Base-by-base conservation (phyloP, 2,113 vertebrate species). In the Tor tambroides region DNA sequence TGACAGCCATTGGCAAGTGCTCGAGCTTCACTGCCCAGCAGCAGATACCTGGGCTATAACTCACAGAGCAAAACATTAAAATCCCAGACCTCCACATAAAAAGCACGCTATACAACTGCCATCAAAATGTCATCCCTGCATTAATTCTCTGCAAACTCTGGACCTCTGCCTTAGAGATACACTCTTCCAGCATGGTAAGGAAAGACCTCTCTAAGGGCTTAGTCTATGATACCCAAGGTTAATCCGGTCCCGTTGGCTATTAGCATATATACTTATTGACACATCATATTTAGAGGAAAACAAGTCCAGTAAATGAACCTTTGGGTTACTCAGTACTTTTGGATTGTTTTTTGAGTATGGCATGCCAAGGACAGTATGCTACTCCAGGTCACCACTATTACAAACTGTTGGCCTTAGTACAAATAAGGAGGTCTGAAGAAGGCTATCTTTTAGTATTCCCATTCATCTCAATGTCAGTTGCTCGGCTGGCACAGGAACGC, bases 101-200 rank as follows among this genome's bases (percentile, higher is more conserved):
- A 93, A 83, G 85, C 86, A 75, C 84, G 79, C 75, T 91, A 80
- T 67, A 88, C 88, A 90, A 91, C 91, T 87, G 89, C 93, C 92
- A 92, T 91, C 67, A 76, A 93, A 94, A 93, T 94, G 92, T 93
- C 93, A 95, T 93, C 92, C 88, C 91, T 46, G 74, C 91, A 92
- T 92, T 92, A 92, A 93, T 93, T 90, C 85, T 92, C 84, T 87
- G 82, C 59, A 88, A 83, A 88, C 71, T 79, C 72, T 89, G 30
- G 41, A 87, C 67, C 87, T 38, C 59, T 19, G 83, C 86, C 89
- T 84, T 84, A 87, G 74, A 46, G 71, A 88, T 83, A 83, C 51
- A 85, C 85, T 80, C 30, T 80, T 89, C 75, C 67, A 88, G 32
- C 7, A 69, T 65, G n/a, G 61, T 85, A 75, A 87, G 69, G 67